Base-by-base conservation (phyloP, 2,888 invertebrate genomes). In the Trachelus stipa region DNA sequence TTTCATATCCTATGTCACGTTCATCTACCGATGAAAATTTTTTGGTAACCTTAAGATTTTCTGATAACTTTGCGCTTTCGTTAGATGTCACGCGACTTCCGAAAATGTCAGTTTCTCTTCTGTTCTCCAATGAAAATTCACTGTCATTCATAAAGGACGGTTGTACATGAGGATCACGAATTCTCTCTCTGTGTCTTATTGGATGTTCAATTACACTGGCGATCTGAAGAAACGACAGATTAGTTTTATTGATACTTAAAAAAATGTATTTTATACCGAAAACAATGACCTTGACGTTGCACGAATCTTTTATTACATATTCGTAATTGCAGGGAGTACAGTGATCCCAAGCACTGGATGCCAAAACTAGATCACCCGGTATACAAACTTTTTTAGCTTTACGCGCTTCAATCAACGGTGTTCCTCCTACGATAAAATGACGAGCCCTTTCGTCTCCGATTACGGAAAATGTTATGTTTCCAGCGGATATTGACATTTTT, bases 401-500 rank as follows among this genome's bases (percentile, higher is more conserved):
- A 87, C 93, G 93, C 3, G 93, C 92, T 87, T 94, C 94, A 3
- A 92, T 86, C 23, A 94, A 92, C 2, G 94, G 93, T 73, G 92
- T 83, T n/a, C 94, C 94, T 79, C 91, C 88, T 71, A 94, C 89
- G n/a, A 94, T 89, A 82, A 93, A 94, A 85, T 92, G 92, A 91
- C 93, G 93, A 82, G 92, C 92, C 40, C 91, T 91, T 1, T 93
- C 92, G 71, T 90, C 89, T 3, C 94, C 94, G 33, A 94, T 93
- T 0, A 93, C 91, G 11, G 93, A 90, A 86, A 94, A 94, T 78
- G 92, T 91, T 12, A 94, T 87, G 80, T 93, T 93, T 1, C 94
- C 94, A 56, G 93, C 93, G 37, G 94, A 92, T 82, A 94, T 93
- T 0, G 93, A 93, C 76, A 94, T 85, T 87, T 94, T 94, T 3